Conservation (phyloP, 2,888 invertebrate species). For the Synanthedon myopaeformis region DNA sequence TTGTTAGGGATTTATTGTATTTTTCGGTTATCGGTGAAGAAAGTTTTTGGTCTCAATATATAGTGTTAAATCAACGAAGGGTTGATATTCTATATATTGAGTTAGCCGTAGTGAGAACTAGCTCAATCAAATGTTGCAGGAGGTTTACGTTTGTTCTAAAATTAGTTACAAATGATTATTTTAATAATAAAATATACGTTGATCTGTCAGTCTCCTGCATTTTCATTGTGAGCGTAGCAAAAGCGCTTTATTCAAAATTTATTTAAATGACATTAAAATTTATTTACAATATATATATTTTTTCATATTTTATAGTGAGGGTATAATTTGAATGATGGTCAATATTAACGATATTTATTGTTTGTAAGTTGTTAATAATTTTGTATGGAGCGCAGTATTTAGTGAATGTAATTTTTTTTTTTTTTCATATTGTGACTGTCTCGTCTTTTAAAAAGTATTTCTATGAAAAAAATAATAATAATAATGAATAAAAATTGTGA, state of each 20-base stretch:
- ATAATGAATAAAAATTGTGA: constrained; percentile 55
- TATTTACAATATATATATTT: background rate
- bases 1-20: constrained; percentile 13
- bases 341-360: constrained; percentile 60
- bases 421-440: constrained; percentile 65
- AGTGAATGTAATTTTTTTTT: constrained; percentile 53
- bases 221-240: constrained; percentile 4
- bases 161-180: background rate
- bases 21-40: too few species aligned
- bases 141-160: background rate
- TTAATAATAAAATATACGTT: too few species aligned
- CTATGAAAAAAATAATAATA: constrained; percentile 57
- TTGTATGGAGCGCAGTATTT: constrained; percentile 52
- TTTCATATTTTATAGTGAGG: constrained; percentile 17
- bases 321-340: constrained; percentile 62
- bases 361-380: constrained; percentile 62
- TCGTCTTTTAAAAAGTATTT: constrained; percentile 67
- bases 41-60: too few species aligned
- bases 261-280: background rate
- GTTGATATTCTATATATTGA: constrained; percentile 4
- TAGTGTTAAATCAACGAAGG: too few species aligned
- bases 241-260: constrained; percentile 4
- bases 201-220: background rate
- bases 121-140: constrained; percentile 2
- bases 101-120: constrained; percentile 8